Conservation (phyloP, 2,888 invertebrate genomes). For the Apoda limacodes region DNA sequence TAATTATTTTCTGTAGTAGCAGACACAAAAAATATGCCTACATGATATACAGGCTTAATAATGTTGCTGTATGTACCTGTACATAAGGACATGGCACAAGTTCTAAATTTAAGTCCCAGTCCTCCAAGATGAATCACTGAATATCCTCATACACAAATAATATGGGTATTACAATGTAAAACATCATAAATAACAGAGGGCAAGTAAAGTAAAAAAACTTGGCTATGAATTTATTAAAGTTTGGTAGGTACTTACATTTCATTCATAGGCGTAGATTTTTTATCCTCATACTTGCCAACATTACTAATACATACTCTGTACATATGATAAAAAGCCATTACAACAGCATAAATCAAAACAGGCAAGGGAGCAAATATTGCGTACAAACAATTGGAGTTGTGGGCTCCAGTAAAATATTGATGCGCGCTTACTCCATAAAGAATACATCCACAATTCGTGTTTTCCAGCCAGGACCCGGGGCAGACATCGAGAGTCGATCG, state of each 20-base stretch:
- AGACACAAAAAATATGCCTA: too few relatives aligned
- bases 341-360: constrained; percentile 71
- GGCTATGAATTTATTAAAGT: background rate
- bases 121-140: too few relatives aligned
- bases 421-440: constrained; percentile 73
- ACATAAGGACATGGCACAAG: too few relatives aligned
- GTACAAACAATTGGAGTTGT: constrained; percentile 74
- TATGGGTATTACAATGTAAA: too few relatives aligned
- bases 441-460: constrained; percentile 77
- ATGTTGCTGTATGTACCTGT: too few relatives aligned
- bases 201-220: background rate
- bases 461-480: constrained; percentile 61
- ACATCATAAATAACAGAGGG: background rate
- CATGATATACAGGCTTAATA: too few relatives aligned
- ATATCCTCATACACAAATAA: too few relatives aligned
- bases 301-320: constrained; percentile 75
- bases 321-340: constrained; percentile 76
- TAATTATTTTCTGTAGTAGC: too few relatives aligned
- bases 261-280: constrained; percentile 53
- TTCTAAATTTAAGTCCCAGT: too few relatives aligned
- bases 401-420: constrained; percentile 74
- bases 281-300: constrained; percentile 63
- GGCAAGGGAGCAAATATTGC: constrained; percentile 76
- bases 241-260: constrained; percentile 47
- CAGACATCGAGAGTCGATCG: constrained; percentile 75